Evolutionary conservation across 1,140 invertebrate species (phyloP), one percentile per base, ranked within the genome.

Genomic region (Lasioglossum baleicum): DNA sequence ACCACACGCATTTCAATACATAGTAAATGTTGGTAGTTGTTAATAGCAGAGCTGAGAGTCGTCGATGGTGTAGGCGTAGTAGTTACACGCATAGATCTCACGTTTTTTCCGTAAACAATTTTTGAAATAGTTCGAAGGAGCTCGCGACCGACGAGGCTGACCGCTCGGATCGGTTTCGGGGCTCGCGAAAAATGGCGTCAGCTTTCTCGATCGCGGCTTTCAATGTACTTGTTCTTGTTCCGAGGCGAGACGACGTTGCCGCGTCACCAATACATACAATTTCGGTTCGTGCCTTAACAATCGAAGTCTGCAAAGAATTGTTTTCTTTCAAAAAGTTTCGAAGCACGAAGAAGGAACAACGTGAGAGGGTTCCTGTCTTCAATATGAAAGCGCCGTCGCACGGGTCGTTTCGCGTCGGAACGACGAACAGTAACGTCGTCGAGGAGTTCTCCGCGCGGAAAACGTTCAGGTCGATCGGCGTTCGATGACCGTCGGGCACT

Each of bases 51-150:
- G 76, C 42, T 85, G 40, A 78, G 63, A 75, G 56, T 60, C 71
- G 61, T 82, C 84, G 83, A 82, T 84, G 74, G 75, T 75, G 83
- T 84, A 84, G 83, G 80, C 64, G 84, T 85, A 85, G 83, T 83
- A 85, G 79, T 83, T 74, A 31, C 44, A 63, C 81, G 84, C 83
- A 77, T 78, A 78, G 69, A 67, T 58, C 60, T 40, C 35, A 70
- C 15, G 13, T 66, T 71, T 69, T 61, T 77, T 20, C 51, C 17
- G 51, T 53, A 53, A 53, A 15, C 17, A 53, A 15, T 53, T 1
- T 53, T 48, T 11, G 44, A 11, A 44, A 13, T 35, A 35, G 35
- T 35, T 35, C 15, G 51, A 53, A 17, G 11, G 15, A 20, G 51
- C 15, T 6, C 51, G 51, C 51, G 22, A 7, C 10, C 51, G n/a